A percentile compares a stretch with the other conserved stretches of the same genome.
phyloP scores from a whole-genome alignment of 2,797 vertebrate species.

The Botia kubotai region DNA sequence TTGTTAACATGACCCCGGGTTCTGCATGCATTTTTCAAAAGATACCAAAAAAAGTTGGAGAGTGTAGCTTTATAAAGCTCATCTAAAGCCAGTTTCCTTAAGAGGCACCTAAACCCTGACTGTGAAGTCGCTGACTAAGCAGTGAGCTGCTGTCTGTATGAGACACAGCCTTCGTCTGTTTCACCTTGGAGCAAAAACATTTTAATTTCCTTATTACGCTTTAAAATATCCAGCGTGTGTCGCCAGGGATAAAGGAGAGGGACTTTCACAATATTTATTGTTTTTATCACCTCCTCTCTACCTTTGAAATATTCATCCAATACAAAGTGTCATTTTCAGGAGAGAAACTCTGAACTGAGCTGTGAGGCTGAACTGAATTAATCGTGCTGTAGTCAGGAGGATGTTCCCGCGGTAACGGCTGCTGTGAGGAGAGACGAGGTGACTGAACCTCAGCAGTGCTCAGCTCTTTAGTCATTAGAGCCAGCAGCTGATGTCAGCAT shows the following conservation, averaged over 20 bases:
- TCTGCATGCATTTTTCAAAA: not conserved
- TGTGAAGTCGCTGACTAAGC: not conserved
- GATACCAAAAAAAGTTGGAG: too few relatives aligned
- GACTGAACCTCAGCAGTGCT: not conserved
- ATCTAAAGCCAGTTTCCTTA: not conserved
- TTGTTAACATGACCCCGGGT: not conserved
- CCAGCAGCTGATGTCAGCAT: not conserved
- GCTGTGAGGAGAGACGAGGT: constrained; percentile 6
- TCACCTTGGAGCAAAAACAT: constrained; percentile 6
- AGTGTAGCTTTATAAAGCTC: not conserved
- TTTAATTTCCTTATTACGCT: not conserved
- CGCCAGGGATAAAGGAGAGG: not conserved
- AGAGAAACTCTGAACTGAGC: not conserved
- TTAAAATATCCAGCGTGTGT: not conserved
- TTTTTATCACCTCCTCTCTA: constrained; percentile 9
- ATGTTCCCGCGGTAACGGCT: constrained; percentile 10
- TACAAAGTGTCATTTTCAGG: constrained; percentile 7
- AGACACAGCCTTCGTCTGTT: not conserved
- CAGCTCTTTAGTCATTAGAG: not conserved
- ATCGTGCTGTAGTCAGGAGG: constrained; percentile 11
- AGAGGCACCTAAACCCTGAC: too few relatives aligned
- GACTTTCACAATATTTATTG: constrained; percentile 31
- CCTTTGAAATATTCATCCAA: constrained; percentile 34
- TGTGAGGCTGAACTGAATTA: not conserved
- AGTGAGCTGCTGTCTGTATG: constrained; percentile 1